Conservation (phyloP, 2,888 invertebrate species). For the Hyalella azteca region DNA sequence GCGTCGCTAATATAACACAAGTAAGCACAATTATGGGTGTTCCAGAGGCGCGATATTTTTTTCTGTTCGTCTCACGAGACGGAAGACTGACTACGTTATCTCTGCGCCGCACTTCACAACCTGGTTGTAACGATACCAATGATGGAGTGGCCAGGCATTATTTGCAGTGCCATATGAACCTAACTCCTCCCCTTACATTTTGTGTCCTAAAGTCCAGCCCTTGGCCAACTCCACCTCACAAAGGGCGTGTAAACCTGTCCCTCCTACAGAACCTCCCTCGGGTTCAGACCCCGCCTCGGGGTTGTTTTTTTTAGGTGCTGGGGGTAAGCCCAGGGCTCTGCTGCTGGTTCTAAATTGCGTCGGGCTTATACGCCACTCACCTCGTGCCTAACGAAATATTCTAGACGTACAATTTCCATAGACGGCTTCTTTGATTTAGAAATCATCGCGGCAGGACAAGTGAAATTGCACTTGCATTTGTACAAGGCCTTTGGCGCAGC, state of each 20-base stretch:
- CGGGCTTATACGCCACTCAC: constrained; percentile 25
- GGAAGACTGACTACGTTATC: too few species aligned
- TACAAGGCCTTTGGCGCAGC: too few species aligned
- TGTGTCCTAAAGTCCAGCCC: background rate
- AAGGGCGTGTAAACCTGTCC: background rate
- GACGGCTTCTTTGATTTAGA: constrained; percentile 38
- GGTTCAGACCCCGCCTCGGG: background rate
- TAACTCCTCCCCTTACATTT: constrained; percentile 17
- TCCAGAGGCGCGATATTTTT: too few species aligned
- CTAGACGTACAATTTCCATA: constrained; percentile 38
- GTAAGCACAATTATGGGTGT: too few species aligned
- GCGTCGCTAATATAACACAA: too few species aligned
- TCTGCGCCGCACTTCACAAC: constrained; percentile 29
- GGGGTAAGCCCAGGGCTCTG: background rate
- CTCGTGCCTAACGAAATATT: constrained; percentile 34
- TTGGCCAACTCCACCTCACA: constrained; percentile 1
- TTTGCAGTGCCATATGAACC: constrained; percentile 32
- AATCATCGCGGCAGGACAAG: constrained; percentile 25
- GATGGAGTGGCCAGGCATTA: constrained; percentile 34
- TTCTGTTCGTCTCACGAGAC: too few species aligned
- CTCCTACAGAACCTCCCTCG: background rate
- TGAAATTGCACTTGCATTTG: constrained; percentile 37
- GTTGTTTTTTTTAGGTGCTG: background rate
- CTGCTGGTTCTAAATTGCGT: constrained; percentile 24
- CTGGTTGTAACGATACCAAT: constrained; percentile 19